Evolutionary conservation across 2,113 vertebrate species (phyloP).

Genomic region (Capreolus pygargus): DNA sequence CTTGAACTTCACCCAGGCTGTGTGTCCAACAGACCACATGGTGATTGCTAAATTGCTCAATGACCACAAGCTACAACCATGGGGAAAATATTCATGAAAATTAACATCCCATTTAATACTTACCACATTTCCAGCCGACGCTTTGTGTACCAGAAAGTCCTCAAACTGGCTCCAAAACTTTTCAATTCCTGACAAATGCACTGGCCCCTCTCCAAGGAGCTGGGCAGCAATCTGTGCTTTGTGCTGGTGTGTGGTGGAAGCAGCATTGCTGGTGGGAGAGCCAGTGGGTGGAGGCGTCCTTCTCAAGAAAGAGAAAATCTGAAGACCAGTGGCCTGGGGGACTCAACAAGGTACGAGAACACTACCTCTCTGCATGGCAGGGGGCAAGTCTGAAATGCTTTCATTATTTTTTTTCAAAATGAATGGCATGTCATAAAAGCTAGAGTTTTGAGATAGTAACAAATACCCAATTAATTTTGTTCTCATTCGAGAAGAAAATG

Average conservation of each 20-base stretch:
- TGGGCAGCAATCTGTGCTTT: slow-evolving; percentile 69
- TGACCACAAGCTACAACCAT: slow-evolving; percentile 64
- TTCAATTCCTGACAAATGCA: slow-evolving; percentile 75
- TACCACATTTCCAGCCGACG: slow-evolving; percentile 65
- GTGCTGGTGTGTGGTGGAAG: slow-evolving; percentile 47
- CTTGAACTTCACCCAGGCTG: slow-evolving; percentile 61
- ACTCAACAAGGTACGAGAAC: neutral
- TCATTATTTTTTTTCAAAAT: neutral
- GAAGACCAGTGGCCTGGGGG: neutral
- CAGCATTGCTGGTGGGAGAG: neutral
- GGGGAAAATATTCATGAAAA: slow-evolving; percentile 72
- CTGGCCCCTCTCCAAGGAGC: slow-evolving; percentile 68
- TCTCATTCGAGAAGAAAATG: neutral
- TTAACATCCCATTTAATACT: slow-evolving; percentile 60
- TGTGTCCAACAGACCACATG: slow-evolving; percentile 64
- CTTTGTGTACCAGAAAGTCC: slow-evolving; percentile 56
- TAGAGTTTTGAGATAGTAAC: neutral
- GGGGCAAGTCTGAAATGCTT: neutral
- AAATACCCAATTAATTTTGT: neutral
- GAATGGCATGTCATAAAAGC: neutral
- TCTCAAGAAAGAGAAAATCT: neutral
- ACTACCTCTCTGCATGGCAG: neutral
- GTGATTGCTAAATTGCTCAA: slow-evolving; percentile 68
- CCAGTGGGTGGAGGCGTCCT: neutral
- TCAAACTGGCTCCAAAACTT: slow-evolving; percentile 67